Evolutionary conservation across 2,113 vertebrate species (phyloP).

Genomic region (Hippocampus zosterae): DNA sequence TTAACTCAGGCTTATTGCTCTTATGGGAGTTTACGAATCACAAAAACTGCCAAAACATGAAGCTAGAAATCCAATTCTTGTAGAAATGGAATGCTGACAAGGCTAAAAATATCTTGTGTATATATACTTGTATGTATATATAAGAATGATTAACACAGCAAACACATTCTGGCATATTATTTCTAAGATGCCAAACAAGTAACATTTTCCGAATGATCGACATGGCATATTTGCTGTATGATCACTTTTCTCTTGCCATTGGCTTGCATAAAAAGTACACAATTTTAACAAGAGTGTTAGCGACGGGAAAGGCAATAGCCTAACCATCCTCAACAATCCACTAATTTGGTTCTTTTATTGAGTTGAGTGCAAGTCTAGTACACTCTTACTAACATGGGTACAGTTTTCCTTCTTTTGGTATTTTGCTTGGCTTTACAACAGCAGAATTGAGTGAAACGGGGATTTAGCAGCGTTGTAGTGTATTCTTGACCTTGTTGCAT

Average conservation of each 20-base stretch:
- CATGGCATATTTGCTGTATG: background rate
- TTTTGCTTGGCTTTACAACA: too few species aligned
- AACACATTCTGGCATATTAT: background rate
- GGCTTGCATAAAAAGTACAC: background rate
- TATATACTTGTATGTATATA: too few species aligned
- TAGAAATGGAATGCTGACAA: background rate
- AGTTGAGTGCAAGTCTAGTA: background rate
- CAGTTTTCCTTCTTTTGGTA: too few species aligned
- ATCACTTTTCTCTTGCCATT: background rate
- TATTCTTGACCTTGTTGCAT: too few species aligned
- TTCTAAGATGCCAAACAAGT: background rate
- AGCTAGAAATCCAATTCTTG: background rate
- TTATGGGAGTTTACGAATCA: conserved; percentile 7
- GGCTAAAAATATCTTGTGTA: too few species aligned
- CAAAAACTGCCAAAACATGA: background rate
- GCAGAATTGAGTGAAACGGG: too few species aligned
- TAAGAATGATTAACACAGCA: background rate
- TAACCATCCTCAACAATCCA: background rate
- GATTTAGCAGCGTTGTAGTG: too few species aligned
- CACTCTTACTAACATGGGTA: too few species aligned
- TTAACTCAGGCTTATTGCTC: background rate
- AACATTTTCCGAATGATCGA: background rate
- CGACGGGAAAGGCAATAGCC: background rate
- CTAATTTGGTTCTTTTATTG: background rate
- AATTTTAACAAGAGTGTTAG: background rate